phyloP scores from a whole-genome alignment of 2,888 invertebrate species.

The Osedax frankpressi region DNA sequence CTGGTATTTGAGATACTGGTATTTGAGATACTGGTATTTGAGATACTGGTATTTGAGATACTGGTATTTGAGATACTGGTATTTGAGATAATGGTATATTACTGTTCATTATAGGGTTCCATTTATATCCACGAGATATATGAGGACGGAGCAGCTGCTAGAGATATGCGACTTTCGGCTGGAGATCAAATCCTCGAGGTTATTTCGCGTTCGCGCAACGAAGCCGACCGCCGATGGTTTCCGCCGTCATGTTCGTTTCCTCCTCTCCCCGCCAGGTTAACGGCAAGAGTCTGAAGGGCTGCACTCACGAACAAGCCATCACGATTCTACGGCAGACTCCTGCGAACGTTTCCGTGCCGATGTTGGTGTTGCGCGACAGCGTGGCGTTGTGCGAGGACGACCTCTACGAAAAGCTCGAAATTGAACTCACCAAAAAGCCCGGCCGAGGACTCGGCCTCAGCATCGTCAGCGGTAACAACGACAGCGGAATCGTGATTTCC shows the following conservation, averaged over 20 bases:
- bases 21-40: no score
- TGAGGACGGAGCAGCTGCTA: constrained; percentile 73
- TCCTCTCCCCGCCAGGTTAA: constrained; percentile 53
- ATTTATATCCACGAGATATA: constrained; percentile 84
- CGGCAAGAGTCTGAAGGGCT: constrained; percentile 62
- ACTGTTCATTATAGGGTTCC: constrained; percentile 56
- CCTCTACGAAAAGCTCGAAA: constrained; percentile 53
- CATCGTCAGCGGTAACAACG: constrained; percentile 61
- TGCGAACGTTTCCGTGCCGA: constrained; percentile 56
- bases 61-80: no score
- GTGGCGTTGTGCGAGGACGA: constrained; percentile 51
- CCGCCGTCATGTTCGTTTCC: no score
- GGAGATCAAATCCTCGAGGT: constrained; percentile 83
- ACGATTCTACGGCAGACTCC: constrained; percentile 64
- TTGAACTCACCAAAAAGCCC: constrained; percentile 72
- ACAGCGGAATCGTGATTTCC: constrained; percentile 72
- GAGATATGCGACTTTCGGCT: constrained; percentile 74
- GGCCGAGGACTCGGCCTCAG: constrained; percentile 65
- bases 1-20: no score
- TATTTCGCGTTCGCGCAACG: no score
- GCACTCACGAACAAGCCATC: constrained; percentile 66
- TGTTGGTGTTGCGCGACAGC: constrained; percentile 62
- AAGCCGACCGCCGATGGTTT: no score
- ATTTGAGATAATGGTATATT: no score
- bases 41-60: no score